Base-by-base conservation (phyloP, 1,140 invertebrate genomes). In the Sarcophaga bullata region DNA sequence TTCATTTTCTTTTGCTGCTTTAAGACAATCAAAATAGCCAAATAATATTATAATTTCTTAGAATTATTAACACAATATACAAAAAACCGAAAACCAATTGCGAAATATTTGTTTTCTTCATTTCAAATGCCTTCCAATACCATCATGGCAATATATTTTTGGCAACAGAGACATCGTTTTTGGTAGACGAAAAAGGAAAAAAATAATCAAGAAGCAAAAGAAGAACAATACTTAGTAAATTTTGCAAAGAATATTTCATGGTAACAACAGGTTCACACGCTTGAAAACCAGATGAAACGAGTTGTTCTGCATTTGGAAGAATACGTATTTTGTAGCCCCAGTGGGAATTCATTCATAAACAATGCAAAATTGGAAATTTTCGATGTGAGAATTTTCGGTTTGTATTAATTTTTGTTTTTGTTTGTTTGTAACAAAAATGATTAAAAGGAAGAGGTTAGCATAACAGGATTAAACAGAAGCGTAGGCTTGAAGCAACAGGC, bases 291-390 rank as follows among this genome's bases (percentile, higher is more conserved):
- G 25, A 48, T 25, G 73, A 76, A 48, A 47, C 46, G 9, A n/a
- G 15, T n/a, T 58, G 54, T 37, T 37, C 25, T 37, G 13, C 13
- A n/a, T 19, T 68, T 62, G 17, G 17, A 17, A 68, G 10, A 68
- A 68, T 37, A 2, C 37, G 6, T 78, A 25, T 76, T 76, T 49
- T 47, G 50, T 78, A 78, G 8, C 62, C 37, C 49, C 48, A 78
- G 49, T 78, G 75, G 75, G 75, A 78, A 78, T 78, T 78, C 75
- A 78, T 78, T 78, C 75, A 52, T 50, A 78, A 25, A 78, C 75
- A 78, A 78, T 50, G 62, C 62, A 68, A 58, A n/a, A 58, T 68
- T 68, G 62, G 9, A 68, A 68, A 19, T 68, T 68, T n/a, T n/a
- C n/a, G 62, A 68, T 68, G 62, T 68, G 62, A 68, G 62, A 68